These are phyloP conservation scores for Eptesicus fuscus DNA, from an alignment of 2,113 vertebrate species.

Conservation along the genomic window DNA sequence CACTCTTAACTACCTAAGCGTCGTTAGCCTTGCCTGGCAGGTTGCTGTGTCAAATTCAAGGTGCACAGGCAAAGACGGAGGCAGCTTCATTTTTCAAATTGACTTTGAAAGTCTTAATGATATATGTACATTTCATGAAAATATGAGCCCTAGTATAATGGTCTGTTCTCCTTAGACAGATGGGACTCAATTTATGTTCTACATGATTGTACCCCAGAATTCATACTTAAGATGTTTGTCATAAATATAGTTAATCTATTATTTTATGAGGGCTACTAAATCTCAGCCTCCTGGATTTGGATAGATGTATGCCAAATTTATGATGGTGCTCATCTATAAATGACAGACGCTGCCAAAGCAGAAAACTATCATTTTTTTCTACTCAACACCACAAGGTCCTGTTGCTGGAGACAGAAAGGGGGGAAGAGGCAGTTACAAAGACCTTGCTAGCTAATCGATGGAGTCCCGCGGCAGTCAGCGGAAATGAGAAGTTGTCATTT, in stretches of 20 bases:
- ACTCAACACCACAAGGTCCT: slow-evolving; percentile 55
- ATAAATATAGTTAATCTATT: slow-evolving; percentile 73
- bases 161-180: slow-evolving; percentile 62
- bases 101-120: slow-evolving; percentile 55
- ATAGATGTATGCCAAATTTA: slow-evolving; percentile 63
- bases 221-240: slow-evolving; percentile 64
- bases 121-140: slow-evolving; percentile 60
- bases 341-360: slow-evolving; percentile 34
- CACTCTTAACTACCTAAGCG: not conserved
- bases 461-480: not conserved
- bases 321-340: slow-evolving; percentile 40
- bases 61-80: not conserved
- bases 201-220: slow-evolving; percentile 53
- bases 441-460: slow-evolving; percentile 55
- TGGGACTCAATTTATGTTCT: slow-evolving; percentile 60
- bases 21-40: not conserved
- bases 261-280: slow-evolving; percentile 63
- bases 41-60: slow-evolving; percentile 43
- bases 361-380: slow-evolving; percentile 60
- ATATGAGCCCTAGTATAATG: slow-evolving; percentile 49
- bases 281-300: slow-evolving; percentile 39
- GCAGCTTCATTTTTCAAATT: slow-evolving; percentile 44
- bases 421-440: not conserved
- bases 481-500: slow-evolving; percentile 45
- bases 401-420: not conserved